Evolutionary conservation across 2,797 vertebrate genomes (phyloP), one percentile per base, ranked within the genome.

Genomic region (Enteromius paludinosus): DNA sequence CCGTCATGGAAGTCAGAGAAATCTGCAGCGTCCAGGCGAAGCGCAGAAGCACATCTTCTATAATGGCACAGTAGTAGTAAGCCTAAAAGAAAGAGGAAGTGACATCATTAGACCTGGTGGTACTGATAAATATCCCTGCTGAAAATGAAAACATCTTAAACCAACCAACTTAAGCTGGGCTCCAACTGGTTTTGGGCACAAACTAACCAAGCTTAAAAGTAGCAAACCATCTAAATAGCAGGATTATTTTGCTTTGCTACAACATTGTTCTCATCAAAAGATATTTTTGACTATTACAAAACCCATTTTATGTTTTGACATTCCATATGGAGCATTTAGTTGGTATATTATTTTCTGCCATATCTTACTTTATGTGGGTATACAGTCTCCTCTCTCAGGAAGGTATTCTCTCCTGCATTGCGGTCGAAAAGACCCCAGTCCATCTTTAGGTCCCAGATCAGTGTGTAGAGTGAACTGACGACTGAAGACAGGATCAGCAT

Each of bases 381-480:
- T 86, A 99, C 98, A 7, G 98, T 99, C 91, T 99, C 98, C 91
- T 99, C 98, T 75, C 98, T 93, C 86, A 99, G 95, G 90, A 99
- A 99, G 84, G 96, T 97, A 89, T 99, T 97, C 91, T 99, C 98
- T 84, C 98, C 97, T 11, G 98, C 98, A n/a, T 97, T 97, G 25
- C 95, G 96, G 91, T 99, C 98, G 86, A 99, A 99, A 90, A 99
- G 95, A 80, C 98, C 98, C 98, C 98, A 99, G 92, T 99, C 98
- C 98, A 99, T 99, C 89, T 97, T 97, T 89, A 99, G 95, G 88
- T 99, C 98, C 98, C 98, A 99, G 90, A 98, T 97, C 66, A 99
- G 96, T 0, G 97, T 99, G 88, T 99, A 99, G 76, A 96, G 95
- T 28, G 98, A 98, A 92, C 97, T 98, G 94, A 98, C 93, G 81